Evolutionary conservation across 1,140 invertebrate genomes (phyloP), one percentile per base, ranked within the genome.

Genomic region (Triops longicaudatus): DNA sequence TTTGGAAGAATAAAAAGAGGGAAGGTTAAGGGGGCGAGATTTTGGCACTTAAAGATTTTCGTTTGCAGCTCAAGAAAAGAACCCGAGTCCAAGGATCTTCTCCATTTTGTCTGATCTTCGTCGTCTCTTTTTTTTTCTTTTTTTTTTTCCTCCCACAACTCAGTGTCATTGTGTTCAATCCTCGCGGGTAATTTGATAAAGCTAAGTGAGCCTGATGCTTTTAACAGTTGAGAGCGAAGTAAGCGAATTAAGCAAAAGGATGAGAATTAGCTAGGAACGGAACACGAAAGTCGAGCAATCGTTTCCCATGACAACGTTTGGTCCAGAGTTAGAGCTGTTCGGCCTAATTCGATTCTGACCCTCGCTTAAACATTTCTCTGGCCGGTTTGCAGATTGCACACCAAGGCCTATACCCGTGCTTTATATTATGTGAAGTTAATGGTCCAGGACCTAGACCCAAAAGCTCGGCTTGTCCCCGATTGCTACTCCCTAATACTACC

Each of bases 161-260:
- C n/a, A 6, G 14, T 63, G 14, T 63, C 17, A 22, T n/a, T 63
- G 14, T 22, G n/a, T 17, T 17, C 17, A n/a, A n/a, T 63, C 50
- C 4, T 17, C 10, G 14, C 50, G 14, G n/a, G 50, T 63, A 63
- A 63, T 63, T 63, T 63, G 50, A 63, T 63, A n/a, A 63, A 63
- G 50, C 50, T 63, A 63, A 63, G 50, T 63, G 50, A 9, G 50
- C 50, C 50, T 63, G 50, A 63, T 63, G 50, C 50, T 63, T 63
- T 63, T 63, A 63, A 63, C 50, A 63, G 4, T 37, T 37, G 31
- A 11, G 50, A 63, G 50, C 50, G 22, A 22, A 63, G 50, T 63
- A 63, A 63, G 50, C 50, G 50, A 63, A 63, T 63, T 63, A n/a
- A 63, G 50, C 17, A 10, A 63, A 63, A 63, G 10, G 50, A 63